Percentiles rank a stretch among this genome's conserved stretches.
These are phyloP conservation scores for Apodemus speciosus DNA, from an alignment of 2,113 vertebrate species.

Conservation along the genomic window DNA sequence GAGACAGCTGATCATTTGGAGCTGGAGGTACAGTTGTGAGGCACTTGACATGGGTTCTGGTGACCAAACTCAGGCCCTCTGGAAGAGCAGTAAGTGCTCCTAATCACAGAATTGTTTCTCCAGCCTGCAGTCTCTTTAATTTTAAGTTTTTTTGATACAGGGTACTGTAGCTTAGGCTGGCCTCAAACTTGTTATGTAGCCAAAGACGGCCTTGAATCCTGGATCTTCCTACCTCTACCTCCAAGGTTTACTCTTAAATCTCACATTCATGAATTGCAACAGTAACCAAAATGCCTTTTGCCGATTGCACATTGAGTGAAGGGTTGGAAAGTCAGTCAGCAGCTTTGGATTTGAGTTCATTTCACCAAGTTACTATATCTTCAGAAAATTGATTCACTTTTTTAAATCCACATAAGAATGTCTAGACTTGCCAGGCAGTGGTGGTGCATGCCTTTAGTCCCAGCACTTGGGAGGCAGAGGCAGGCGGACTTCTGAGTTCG, in stretches of 20 bases:
- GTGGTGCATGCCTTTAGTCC: no score
- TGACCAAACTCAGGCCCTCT: not conserved
- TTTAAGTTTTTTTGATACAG: not conserved
- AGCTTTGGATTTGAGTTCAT: slow-evolving; percentile 8
- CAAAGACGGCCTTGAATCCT: not conserved
- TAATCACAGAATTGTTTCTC: not conserved
- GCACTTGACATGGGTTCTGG: not conserved
- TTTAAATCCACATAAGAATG: not conserved
- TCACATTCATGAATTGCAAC: slow-evolving; percentile 36
- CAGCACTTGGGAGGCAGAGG: no score
- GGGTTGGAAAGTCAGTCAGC: not conserved
- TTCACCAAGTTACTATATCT: slow-evolving; percentile 20
- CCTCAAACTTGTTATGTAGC: not conserved
- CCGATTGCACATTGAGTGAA: slow-evolving; percentile 33
- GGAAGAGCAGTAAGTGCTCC: not conserved
- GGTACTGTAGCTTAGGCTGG: not conserved
- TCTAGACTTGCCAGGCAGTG: not conserved
- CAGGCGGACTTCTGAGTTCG: no score
- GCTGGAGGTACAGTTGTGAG: not conserved
- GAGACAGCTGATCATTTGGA: not conserved
- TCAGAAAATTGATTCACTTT: slow-evolving; percentile 19
- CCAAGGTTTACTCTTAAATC: slow-evolving; percentile 3
- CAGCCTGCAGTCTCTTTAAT: not conserved
- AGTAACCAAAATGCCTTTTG: not conserved
- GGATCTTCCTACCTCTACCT: not conserved